Percentiles rank a stretch among this genome's conserved stretches.
These are phyloP conservation scores for Synanthedon vespiformis DNA, from an alignment of 2,888 invertebrate genomes.

Conservation along the genomic window DNA sequence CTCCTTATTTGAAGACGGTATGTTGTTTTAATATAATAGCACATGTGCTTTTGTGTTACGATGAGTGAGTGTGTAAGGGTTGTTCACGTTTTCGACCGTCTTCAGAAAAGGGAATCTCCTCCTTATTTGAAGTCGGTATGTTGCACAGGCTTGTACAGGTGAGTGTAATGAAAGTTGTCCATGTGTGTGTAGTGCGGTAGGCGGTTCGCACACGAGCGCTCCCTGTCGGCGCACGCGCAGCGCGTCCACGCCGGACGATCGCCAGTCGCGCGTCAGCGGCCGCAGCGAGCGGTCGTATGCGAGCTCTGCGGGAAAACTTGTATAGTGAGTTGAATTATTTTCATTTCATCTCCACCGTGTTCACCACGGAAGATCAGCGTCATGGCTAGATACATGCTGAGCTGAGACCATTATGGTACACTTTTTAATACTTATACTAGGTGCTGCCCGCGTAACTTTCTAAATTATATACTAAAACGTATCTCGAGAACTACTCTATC, in stretches of 20 bases:
- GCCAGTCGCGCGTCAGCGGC: constrained; percentile 5
- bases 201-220: constrained; percentile 27
- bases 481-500: no score
- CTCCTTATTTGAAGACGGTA: no score
- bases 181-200: constrained; percentile 28
- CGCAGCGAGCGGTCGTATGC: constrained; percentile 21
- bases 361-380: no score
- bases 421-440: no score
- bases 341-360: neutral
- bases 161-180: no score
- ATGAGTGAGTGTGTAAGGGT: neutral
- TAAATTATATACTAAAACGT: no score
- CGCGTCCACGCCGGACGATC: constrained; percentile 29
- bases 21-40: neutral
- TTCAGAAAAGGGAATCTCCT: constrained; percentile 18
- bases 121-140: neutral
- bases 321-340: constrained; percentile 27
- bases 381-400: no score
- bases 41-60: neutral
- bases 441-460: no score
- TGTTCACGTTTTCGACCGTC: neutral
- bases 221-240: constrained; percentile 30
- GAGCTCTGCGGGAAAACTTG: constrained; percentile 48
- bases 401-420: no score
- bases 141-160: no score